These are phyloP conservation scores for Styela plicata DNA, from an alignment of 23 tunicate species.

Conservation along the genomic window DNA sequence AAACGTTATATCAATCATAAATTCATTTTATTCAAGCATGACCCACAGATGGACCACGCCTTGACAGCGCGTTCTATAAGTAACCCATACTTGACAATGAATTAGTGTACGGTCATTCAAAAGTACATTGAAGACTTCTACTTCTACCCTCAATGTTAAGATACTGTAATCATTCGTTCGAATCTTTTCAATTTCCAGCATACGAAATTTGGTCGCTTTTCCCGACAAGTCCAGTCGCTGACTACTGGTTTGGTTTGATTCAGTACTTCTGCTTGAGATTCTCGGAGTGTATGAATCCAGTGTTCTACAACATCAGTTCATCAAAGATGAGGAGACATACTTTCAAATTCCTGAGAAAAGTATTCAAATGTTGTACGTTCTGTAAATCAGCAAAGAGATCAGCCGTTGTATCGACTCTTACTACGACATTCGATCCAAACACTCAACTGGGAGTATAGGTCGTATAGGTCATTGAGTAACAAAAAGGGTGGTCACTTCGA, in stretches of 20 bases:
- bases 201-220: conserved; percentile 27
- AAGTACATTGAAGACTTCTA: no score
- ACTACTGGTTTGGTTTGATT: conserved; percentile 24
- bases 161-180: no score
- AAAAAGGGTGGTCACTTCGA: no score
- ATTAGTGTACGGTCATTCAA: no score
- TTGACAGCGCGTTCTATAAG: no score
- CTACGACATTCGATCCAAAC: neutral
- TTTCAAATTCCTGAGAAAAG: neutral
- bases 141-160: no score
- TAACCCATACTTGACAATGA: no score
- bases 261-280: conserved; percentile 28
- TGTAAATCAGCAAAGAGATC: neutral
- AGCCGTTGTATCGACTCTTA: neutral
- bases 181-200: conserved; percentile 9
- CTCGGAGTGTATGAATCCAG: conserved; percentile 29
- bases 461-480: no score
- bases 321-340: conserved; percentile 23
- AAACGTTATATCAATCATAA: no score
- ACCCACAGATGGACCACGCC: no score
- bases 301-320: conserved; percentile 33
- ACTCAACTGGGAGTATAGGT: neutral
- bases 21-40: no score
- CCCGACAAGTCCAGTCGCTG: conserved; percentile 5
- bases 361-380: neutral